These are phyloP conservation scores for Erebia epiphron DNA, from an alignment of 2,888 invertebrate genomes.

Conservation along the genomic window DNA sequence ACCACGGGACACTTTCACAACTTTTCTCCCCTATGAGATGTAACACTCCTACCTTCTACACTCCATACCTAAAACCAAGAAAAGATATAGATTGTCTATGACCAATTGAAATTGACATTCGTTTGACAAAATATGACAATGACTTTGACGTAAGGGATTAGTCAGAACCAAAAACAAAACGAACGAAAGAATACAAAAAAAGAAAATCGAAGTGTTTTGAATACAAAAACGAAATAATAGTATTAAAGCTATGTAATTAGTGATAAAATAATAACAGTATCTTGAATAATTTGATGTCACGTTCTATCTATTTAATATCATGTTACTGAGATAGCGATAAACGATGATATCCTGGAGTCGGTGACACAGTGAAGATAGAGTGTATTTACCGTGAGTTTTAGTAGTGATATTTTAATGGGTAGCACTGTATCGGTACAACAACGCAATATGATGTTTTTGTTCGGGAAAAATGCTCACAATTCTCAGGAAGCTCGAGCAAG, in stretches of 20 bases:
- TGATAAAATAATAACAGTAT: neutral
- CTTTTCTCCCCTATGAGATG: too few species aligned
- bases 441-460: constrained; percentile 67
- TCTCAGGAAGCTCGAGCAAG: constrained; percentile 59
- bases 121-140: neutral
- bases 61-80: too few species aligned
- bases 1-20: too few species aligned
- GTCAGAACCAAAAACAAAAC: neutral
- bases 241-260: too few species aligned
- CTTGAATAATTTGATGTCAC: neutral
- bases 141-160: neutral
- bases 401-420: constrained; percentile 65
- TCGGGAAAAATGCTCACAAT: constrained; percentile 61
- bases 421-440: constrained; percentile 71
- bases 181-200: neutral
- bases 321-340: constrained; percentile 27
- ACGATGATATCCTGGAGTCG: constrained; percentile 30
- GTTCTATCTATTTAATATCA: constrained; percentile 3
- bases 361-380: constrained; percentile 34
- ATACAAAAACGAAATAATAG: neutral
- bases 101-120: neutral
- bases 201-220: neutral
- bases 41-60: too few species aligned
- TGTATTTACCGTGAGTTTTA: constrained; percentile 5
- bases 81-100: too few species aligned